Evolutionary conservation across 2,888 invertebrate species (phyloP).

Genomic region (Eustalomyia histrio): DNA sequence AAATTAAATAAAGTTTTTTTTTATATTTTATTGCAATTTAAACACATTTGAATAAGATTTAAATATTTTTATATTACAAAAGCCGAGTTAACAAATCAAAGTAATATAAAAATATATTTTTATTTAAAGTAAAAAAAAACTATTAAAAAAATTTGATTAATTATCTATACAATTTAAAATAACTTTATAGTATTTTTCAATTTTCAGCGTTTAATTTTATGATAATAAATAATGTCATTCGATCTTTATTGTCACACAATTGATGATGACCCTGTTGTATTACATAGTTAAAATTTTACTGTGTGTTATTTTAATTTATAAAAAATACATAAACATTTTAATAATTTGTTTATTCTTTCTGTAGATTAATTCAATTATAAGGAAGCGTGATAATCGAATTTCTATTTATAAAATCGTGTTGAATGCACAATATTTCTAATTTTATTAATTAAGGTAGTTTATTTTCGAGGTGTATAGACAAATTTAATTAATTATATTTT

Average conservation of each 20-base stretch:
- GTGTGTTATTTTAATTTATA: too few relatives aligned
- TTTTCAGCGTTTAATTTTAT: background rate
- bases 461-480: constrained; percentile 50
- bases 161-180: background rate
- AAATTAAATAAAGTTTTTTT: too few relatives aligned
- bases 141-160: too few relatives aligned
- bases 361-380: constrained; percentile 39
- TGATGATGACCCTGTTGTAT: background rate
- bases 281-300: too few relatives aligned
- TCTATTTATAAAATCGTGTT: constrained; percentile 19
- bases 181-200: background rate
- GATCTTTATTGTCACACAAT: background rate
- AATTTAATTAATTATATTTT: constrained; percentile 18
- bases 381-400: constrained; percentile 54
- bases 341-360: constrained; percentile 35
- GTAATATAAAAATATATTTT: too few relatives aligned
- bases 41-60: too few relatives aligned
- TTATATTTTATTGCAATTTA: too few relatives aligned
- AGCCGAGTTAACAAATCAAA: too few relatives aligned
- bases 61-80: too few relatives aligned
- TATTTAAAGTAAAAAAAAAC: too few relatives aligned
- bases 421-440: constrained; percentile 48
- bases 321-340: background rate
- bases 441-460: constrained; percentile 52
- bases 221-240: background rate